Base-by-base conservation (phyloP, 2,888 invertebrate genomes). In the Leptinotarsa haldemani region DNA sequence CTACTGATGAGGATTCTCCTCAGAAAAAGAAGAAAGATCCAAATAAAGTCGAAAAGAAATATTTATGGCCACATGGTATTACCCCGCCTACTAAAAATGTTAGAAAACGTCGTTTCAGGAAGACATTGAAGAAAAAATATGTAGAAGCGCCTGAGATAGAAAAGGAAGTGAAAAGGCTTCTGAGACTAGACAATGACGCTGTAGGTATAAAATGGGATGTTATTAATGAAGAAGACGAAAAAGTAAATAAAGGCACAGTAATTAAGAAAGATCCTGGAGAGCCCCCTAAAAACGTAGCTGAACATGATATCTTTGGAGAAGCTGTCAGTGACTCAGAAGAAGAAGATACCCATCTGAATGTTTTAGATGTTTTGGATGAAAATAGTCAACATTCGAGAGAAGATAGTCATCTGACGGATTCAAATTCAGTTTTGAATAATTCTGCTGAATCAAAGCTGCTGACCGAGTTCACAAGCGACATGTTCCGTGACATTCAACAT, bases 101-200 rank as follows among this genome's bases (percentile, higher is more conserved):
- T 0, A 90, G 98, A 13, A 95, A 95, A 81, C 90, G 97, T 71
- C 90, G 98, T 73, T 98, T 98, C 84, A 91, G 98, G 50, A 98
- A 98, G 89, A 98, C 97, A 0, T 87, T 98, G 46, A 97, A 96
- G 86, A 99, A 99, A 87, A 99, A 99, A 88, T 96, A 95, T 88
- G 96, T 96, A 1, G 98, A 98, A 88, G 96, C 97, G 30, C 98
- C 98, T 0, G 98, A 99, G 89, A 97, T 98, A 78, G 99, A 99
- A 85, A 98, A 98, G 86, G 99, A 99, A 89, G 97, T 99, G 0
- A 97, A 98, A 86, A 90, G 97, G 53, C 88, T 99, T 71, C 89
- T 99, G 12, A 90, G 97, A 78, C 94, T 94, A 50, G 98, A 98
- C 85, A 96, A 97, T 84, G 98, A 98, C 86, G 98, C 98, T 1